Base-by-base conservation (phyloP, 2,797 vertebrate genomes). In the Pangasius macronema region DNA sequence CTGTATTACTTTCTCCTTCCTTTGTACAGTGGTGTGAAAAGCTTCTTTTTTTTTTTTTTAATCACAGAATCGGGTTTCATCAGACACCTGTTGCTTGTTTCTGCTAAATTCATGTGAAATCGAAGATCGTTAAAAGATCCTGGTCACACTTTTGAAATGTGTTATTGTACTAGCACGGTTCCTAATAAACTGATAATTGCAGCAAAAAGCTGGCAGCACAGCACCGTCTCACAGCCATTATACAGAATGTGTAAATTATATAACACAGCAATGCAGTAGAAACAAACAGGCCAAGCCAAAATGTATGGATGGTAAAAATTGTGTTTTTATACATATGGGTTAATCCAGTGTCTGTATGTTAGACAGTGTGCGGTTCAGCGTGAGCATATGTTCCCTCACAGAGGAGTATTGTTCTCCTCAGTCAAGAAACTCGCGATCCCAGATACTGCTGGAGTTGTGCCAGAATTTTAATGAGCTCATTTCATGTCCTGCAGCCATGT, bases 391-490 rank as follows among this genome's bases (percentile, higher is more conserved):
- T 82, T 90, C 67, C 39, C 63, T 87, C 85, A 88, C 88, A 72
- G 59, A 87, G 73, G 87, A 90, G 85, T 75, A 83, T 77, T 88
- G 84, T 90, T 85, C 87, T 72, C 82, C 75, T 85, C 87, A 77
- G 73, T 88, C 83, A 72, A 20, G 3, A 84, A 85, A 87, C 61
- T n/a, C 30, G 88, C 72, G 81, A 87, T 87, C 61, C n/a, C 30
- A 73, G 51, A 70, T 77, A 79, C 68, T 59, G 68, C 70, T 87
- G n/a, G 65, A 46, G 49, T 51, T 84, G 84, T 68, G 86, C 51
- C 79, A 73, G 85, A 86, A 86, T 87, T 87, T 76, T 89, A 88
- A 88, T 87, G 81, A 88, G 85, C 86, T 82, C 80, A 70, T 89
- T 85, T 82, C 77, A 82, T 85, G 79, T 89, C 87, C 76, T 42